Percentiles rank a stretch among this genome's conserved stretches.
These are phyloP conservation scores for Anhinga rufa DNA, from an alignment of 2,113 vertebrate species.

Conservation along the genomic window DNA sequence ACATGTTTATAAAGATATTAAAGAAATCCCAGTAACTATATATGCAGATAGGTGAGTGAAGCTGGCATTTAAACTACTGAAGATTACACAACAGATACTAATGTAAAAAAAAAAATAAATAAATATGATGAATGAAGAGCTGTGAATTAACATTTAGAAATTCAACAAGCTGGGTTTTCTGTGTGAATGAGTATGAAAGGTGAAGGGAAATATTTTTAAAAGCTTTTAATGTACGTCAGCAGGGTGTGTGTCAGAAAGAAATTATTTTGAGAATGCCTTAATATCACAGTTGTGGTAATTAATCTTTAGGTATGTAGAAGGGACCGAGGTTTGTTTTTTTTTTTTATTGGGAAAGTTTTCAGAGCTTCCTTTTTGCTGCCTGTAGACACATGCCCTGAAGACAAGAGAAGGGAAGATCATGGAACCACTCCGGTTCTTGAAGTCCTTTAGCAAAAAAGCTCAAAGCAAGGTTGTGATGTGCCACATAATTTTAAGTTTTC, in stretches of 20 bases:
- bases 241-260: background rate
- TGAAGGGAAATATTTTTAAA: constrained; percentile 25
- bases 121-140: background rate
- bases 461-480: background rate
- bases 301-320: background rate
- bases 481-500: background rate
- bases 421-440: background rate
- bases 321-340: background rate
- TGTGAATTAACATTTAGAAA: constrained; percentile 47
- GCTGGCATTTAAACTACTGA: constrained; percentile 10
- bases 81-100: background rate
- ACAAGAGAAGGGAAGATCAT: background rate
- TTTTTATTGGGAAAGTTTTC: background rate
- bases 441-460: background rate
- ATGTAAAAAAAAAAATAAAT: background rate
- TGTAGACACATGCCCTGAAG: background rate
- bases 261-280: constrained; percentile 1
- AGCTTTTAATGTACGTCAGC: background rate
- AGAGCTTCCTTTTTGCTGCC: background rate
- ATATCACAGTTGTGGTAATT: constrained; percentile 8
- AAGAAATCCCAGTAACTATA: background rate
- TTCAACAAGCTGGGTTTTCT: background rate
- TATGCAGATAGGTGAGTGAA: background rate
- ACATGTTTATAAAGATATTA: background rate
- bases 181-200: constrained; percentile 2